Evolutionary conservation across 1,140 invertebrate genomes (phyloP), one percentile per base, ranked within the genome.

Genomic region (Charaxes varanes): DNA sequence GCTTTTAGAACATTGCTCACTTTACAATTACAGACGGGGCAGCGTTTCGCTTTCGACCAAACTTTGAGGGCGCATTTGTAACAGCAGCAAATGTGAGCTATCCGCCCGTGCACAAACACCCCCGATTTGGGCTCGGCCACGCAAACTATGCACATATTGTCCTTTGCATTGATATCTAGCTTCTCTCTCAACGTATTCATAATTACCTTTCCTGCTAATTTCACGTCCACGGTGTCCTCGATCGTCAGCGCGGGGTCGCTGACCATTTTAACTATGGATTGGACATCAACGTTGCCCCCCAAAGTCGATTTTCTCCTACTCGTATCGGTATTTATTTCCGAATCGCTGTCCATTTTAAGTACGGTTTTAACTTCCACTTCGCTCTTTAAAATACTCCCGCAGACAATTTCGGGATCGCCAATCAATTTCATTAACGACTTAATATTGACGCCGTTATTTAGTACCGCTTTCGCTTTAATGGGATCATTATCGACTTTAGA

Each of bases 11-110:
- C 88, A 54, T 90, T 89, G 21, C 84, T 88, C 5, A 90, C 87
- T 83, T 87, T 88, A 24, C 87, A 72, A 48, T 90, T 89, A 56
- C 90, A 92, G 24, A 90, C 81, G 1, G 90, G 90, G 68, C 90
- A 92, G 14, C 87, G 71, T 52, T 87, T 88, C 1, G 85, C 86
- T 7, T 77, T 86, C 16, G 71, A 80, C 88, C 89, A 90, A 4
- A 88, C 86, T 64, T 87, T 87, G 17, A 88, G 73, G 0, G 89
- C 88, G 57, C 90, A 92, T 40, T 84, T 86, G 56, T 91, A 92
- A 63, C 90, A 92, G 47, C 89, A 90, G 58, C 87, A 90, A 17
- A 89, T 87, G 49, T 92, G 90, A 0, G 83, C 86, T 23, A 86
- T 87, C 6, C 84, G 84, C 1, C 88, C 87, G 53, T 92, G 90